These are phyloP conservation scores for Torymus auratus DNA, from an alignment of 2,888 invertebrate species.

Conservation along the genomic window DNA sequence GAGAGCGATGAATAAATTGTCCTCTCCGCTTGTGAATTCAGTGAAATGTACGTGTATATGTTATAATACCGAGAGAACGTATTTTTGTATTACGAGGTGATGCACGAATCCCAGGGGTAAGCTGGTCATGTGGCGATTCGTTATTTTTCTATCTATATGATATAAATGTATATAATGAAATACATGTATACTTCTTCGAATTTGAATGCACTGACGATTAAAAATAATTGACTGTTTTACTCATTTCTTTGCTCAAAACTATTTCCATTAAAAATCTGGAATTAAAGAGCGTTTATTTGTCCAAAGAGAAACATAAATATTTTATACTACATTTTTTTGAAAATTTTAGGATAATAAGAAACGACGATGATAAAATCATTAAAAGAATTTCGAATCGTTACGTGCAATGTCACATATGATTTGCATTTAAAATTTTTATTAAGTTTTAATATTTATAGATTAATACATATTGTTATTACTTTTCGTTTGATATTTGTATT, in stretches of 20 bases:
- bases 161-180: conserved; percentile 49
- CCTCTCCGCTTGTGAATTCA: conserved; percentile 24
- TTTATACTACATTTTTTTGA: conserved; percentile 9
- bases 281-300: neutral
- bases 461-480: too few relatives aligned
- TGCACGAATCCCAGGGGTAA: conserved; percentile 32
- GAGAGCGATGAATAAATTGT: neutral
- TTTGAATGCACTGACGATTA: conserved; percentile 52
- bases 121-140: conserved; percentile 37
- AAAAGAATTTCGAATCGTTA: neutral
- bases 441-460: neutral
- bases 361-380: conserved; percentile 3
- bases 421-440: conserved; percentile 4
- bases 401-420: too few relatives aligned
- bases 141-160: conserved; percentile 53
- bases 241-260: conserved; percentile 12
- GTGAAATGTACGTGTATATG: conserved; percentile 30
- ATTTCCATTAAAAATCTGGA: neutral
- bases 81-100: conserved; percentile 50
- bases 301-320: conserved; percentile 27
- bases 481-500: too few relatives aligned
- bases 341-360: neutral
- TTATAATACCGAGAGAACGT: conserved; percentile 39
- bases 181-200: conserved; percentile 51
- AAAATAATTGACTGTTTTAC: conserved; percentile 14